Evolutionary conservation across 30 jellyfish, hydroid and myxozoan genomes (phyloP), one percentile per base, ranked within the genome.

Genomic region (Mastigias papua): DNA sequence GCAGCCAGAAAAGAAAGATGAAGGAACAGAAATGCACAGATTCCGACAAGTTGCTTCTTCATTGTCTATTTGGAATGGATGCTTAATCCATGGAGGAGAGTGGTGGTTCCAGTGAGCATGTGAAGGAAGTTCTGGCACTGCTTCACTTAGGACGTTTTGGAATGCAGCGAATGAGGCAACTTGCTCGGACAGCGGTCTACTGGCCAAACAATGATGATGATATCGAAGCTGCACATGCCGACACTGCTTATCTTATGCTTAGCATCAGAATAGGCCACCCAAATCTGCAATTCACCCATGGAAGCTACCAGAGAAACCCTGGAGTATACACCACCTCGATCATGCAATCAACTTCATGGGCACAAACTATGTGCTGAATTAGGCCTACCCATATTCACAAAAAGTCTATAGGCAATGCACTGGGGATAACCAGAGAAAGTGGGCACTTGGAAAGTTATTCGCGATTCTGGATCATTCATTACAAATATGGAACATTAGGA

Each of bases 151-250:
- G 89, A 23, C 89, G 50, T 34, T 23, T 48, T n/a, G 89, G 89
- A n/a, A 78, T 78, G 46, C 82, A 49, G 58, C 37, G 54, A 61
- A 78, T 57, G 86, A 78, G 32, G 69, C 68, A 27, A 27, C 50
- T 78, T 29, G 89, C 89, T 27, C 10, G 91, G 25, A 67, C 89
- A 15, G 34, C 74, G 10, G 85, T n/a, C 51, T 81, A 81, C 54
- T 82, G 92, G 92, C 92, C 90, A 26, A 84, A 84, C 54, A 84
- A 72, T 67, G 82, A 60, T 32, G 51, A 63, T 35, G 91, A 65
- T 64, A 81, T 81, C 34, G 84, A 81, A 49, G 78, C 60, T 26
- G n/a, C n/a, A 30, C 76, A 73, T 54, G 62, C 66, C 19, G 63
- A 70, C 73, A 50, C 48, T 84, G 88, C 76, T 29, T 50, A 30